These are phyloP conservation scores for Eilema griseolum DNA, from an alignment of 2,888 invertebrate genomes.

Conservation along the genomic window DNA sequence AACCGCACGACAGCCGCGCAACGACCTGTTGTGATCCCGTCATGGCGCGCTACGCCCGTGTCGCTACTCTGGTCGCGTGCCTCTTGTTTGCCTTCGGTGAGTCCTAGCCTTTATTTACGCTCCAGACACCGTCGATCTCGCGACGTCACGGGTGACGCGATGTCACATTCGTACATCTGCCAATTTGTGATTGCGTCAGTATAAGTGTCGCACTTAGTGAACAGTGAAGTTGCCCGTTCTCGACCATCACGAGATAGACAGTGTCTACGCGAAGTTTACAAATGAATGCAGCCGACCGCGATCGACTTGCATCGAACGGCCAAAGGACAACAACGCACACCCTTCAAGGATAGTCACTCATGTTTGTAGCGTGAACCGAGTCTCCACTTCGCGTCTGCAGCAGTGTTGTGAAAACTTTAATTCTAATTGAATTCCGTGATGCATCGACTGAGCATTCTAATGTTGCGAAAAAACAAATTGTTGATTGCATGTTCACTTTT, in stretches of 20 bases:
- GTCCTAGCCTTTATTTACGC: slow-evolving; percentile 85
- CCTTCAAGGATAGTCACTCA: slow-evolving; percentile 76
- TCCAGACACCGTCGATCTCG: slow-evolving; percentile 80
- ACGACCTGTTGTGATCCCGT: slow-evolving; percentile 88
- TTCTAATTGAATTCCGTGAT: slow-evolving; percentile 42
- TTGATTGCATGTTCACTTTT: slow-evolving; percentile 51
- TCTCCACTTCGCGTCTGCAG: slow-evolving; percentile 56
- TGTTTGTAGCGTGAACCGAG: slow-evolving; percentile 65
- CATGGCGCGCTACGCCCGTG: slow-evolving; percentile 87
- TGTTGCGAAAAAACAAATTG: slow-evolving; percentile 63
- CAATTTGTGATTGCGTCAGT: slow-evolving; percentile 75
- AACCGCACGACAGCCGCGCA: slow-evolving; percentile 84
- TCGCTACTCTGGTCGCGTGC: slow-evolving; percentile 86
- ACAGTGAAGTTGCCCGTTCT: slow-evolving; percentile 78
- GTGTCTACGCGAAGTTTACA: slow-evolving; percentile 71
- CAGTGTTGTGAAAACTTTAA: slow-evolving; percentile 60
- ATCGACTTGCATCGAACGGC: slow-evolving; percentile 73
- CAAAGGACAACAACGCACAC: slow-evolving; percentile 74
- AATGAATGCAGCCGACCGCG: slow-evolving; percentile 72
- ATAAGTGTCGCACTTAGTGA: slow-evolving; percentile 78
- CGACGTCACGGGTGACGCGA: slow-evolving; percentile 79
- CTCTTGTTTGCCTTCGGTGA: slow-evolving; percentile 86
- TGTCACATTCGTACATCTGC: slow-evolving; percentile 69
- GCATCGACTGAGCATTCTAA: slow-evolving; percentile 53
- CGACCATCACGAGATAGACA: slow-evolving; percentile 77